Percentiles rank a stretch among this genome's conserved stretches.
Evolutionary conservation across 2,888 invertebrate species (phyloP).

Genomic region (Dione juno): DNA sequence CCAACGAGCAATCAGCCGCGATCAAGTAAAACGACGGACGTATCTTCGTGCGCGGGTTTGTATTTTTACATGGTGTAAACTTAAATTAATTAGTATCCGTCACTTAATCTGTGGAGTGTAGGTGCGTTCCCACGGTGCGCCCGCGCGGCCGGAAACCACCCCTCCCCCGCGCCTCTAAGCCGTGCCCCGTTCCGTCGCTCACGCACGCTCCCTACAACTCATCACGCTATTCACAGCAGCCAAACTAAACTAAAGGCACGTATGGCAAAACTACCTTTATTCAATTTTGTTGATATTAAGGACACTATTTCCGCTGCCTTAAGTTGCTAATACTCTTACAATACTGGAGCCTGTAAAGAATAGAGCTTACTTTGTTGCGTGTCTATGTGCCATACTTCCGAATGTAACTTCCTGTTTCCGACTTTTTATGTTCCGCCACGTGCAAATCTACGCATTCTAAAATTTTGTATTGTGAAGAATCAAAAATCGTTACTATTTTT

Average conservation of each 20-base stretch:
- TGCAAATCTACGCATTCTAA: not conserved
- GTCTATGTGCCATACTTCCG: constrained; percentile 28
- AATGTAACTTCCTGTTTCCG: constrained; percentile 37
- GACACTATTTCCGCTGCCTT: constrained; percentile 64
- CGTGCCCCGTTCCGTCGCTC: constrained; percentile 72
- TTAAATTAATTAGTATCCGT: constrained; percentile 80
- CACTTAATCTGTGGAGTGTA: constrained; percentile 77
- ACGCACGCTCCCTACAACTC: constrained; percentile 69
- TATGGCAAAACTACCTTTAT: constrained; percentile 53
- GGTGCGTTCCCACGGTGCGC: constrained; percentile 81
- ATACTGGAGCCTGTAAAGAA: constrained; percentile 61
- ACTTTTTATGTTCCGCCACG: constrained; percentile 32
- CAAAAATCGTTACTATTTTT: not conserved
- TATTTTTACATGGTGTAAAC: constrained; percentile 68
- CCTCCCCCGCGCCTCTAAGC: constrained; percentile 67
- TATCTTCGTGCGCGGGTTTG: constrained; percentile 56
- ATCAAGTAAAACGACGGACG: constrained; percentile 23
- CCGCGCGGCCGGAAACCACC: constrained; percentile 74
- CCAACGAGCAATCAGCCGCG: constrained; percentile 16
- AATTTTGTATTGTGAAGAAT: not conserved
- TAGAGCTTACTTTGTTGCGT: constrained; percentile 47
- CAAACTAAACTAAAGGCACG: constrained; percentile 69
- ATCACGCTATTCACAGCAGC: constrained; percentile 63
- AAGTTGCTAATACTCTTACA: constrained; percentile 49
- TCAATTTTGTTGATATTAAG: constrained; percentile 62